Conservation (phyloP, 2,888 invertebrate genomes). For the Athetis lepigone region DNA sequence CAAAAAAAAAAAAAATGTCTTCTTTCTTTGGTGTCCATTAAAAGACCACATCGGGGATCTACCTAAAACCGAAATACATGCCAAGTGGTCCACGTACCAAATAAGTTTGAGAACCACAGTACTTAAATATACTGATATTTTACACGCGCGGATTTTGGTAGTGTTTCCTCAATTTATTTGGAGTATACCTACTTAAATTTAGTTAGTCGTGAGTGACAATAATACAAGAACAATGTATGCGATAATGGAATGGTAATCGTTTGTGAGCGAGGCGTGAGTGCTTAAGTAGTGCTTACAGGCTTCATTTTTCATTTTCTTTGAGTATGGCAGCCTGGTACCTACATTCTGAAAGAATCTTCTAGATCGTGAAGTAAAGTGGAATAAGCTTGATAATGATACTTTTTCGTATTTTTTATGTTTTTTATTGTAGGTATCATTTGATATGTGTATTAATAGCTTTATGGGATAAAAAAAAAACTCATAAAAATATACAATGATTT, state of each 20-base stretch:
- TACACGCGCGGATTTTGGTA: slow-evolving; percentile 22
- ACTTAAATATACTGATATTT: slow-evolving; percentile 12
- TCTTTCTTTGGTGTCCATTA: too few species aligned
- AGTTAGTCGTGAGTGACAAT: slow-evolving; percentile 20
- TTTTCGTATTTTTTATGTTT: too few species aligned
- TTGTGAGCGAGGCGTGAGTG: slow-evolving; percentile 33
- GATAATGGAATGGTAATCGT: slow-evolving; percentile 38
- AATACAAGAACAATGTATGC: slow-evolving; percentile 35
- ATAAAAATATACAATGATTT: too few species aligned
- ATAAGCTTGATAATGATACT: too few species aligned
- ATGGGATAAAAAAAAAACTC: too few species aligned
- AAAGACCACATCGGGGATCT: too few species aligned
- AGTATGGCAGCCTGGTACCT: slow-evolving; percentile 8
- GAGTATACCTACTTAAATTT: slow-evolving; percentile 37
- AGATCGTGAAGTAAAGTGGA: background rate
- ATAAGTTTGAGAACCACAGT: too few species aligned
- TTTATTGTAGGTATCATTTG: too few species aligned
- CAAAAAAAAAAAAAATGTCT: too few species aligned
- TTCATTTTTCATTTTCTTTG: slow-evolving; percentile 21
- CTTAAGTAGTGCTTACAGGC: slow-evolving; percentile 18
- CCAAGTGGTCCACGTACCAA: too few species aligned
- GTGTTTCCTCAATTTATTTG: slow-evolving; percentile 56
- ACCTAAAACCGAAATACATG: too few species aligned
- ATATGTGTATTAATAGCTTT: too few species aligned
- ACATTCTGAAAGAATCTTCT: background rate